A percentile compares a stretch with the other conserved stretches of the same genome.
These are phyloP conservation scores for Cinclus cinclus DNA, from an alignment of 2,113 vertebrate genomes.

Conservation along the genomic window DNA sequence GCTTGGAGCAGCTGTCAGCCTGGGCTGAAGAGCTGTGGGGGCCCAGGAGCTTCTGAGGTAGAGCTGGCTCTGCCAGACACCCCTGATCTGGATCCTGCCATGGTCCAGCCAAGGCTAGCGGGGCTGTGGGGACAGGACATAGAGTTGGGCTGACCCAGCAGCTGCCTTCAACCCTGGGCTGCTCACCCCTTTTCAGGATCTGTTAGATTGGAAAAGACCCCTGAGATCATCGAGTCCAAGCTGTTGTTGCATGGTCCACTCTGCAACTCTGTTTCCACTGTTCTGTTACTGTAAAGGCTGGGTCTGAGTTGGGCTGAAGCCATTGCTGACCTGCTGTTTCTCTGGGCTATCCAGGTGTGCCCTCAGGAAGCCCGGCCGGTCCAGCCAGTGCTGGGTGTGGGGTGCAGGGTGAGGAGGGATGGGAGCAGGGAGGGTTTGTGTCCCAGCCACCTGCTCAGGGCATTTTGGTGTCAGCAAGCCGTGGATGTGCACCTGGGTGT, in stretches of 20 bases:
- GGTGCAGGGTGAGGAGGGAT: background rate
- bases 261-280: too few relatives aligned
- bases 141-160: background rate
- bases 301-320: fast-evolving
- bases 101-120: background rate
- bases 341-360: background rate
- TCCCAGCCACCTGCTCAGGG: background rate
- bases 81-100: background rate
- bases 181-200: background rate
- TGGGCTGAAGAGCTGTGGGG: background rate
- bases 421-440: background rate
- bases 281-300: background rate
- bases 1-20: background rate
- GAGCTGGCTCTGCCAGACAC: background rate
- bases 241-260: background rate
- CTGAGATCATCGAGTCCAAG: background rate
- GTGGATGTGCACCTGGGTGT: background rate
- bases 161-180: background rate
- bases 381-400: background rate
- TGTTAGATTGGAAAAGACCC: background rate
- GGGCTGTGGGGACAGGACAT: background rate
- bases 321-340: fast-evolving
- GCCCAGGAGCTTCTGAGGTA: background rate
- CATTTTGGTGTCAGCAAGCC: background rate
- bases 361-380: fast-evolving